Conservation (phyloP, 2,797 vertebrate species). For the Phalloptychus januarius region DNA sequence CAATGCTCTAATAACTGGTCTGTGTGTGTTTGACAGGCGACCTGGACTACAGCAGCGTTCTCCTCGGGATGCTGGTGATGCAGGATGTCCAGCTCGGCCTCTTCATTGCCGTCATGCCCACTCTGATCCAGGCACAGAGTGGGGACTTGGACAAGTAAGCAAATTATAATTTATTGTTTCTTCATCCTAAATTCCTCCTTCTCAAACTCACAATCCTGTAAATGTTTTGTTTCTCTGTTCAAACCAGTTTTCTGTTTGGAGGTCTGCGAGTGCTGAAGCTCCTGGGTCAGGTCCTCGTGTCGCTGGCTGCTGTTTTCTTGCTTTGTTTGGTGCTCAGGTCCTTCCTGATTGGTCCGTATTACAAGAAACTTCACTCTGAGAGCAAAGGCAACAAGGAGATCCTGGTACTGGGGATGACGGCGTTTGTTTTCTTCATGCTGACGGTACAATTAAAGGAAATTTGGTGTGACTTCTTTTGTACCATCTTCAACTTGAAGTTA, state of each 20-base stretch:
- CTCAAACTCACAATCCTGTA: neutral
- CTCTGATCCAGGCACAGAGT: constrained; percentile 89
- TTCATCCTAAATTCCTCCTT: neutral
- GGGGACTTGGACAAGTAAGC: constrained; percentile 85
- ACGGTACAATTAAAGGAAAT: constrained; percentile 76
- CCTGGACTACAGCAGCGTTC: constrained; percentile 91
- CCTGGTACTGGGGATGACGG: constrained; percentile 90
- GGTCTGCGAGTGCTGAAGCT: constrained; percentile 85
- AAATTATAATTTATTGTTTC: neutral
- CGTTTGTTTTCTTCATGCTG: constrained; percentile 95
- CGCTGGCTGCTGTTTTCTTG: constrained; percentile 88
- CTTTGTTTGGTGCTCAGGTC: constrained; percentile 88
- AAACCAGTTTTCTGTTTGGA: constrained; percentile 85
- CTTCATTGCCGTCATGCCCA: constrained; percentile 94
- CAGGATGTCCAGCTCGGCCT: constrained; percentile 99
- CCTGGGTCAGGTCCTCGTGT: constrained; percentile 88
- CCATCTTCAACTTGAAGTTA: neutral
- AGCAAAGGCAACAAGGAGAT: constrained; percentile 97
- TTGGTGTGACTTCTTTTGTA: neutral
- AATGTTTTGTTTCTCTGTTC: constrained; percentile 28
- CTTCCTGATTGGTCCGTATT: constrained; percentile 90
- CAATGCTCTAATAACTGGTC: too few species aligned
- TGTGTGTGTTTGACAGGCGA: constrained; percentile 82
- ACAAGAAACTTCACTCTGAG: constrained; percentile 91
- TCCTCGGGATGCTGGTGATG: constrained; percentile 96